A percentile compares a stretch with the other conserved stretches of the same genome.
phyloP scores from a whole-genome alignment of 2,797 vertebrate genomes.

The Onychomys arenicola region DNA sequence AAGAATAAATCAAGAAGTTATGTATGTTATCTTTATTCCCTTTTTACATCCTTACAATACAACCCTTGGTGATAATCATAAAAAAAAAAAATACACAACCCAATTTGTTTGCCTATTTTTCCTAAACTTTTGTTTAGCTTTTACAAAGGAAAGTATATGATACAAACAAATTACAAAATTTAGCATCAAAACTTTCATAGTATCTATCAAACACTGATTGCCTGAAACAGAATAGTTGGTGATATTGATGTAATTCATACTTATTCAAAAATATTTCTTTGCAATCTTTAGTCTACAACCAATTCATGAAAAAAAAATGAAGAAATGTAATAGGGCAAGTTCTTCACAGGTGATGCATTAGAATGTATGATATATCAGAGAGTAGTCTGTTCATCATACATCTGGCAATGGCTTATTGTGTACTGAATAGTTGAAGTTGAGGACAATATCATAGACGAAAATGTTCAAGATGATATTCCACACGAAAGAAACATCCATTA shows the following conservation, averaged over 20 bases:
- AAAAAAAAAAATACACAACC: neutral
- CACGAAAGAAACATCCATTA: neutral
- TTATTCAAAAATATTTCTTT: neutral
- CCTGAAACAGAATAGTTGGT: neutral
- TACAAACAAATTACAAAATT: neutral
- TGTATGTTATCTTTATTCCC: neutral
- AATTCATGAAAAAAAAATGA: neutral
- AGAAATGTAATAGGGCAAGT: neutral
- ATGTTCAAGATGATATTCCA: neutral
- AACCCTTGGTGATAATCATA: neutral
- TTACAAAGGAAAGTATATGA: neutral
- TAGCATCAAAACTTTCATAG: neutral
- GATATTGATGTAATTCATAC: neutral
- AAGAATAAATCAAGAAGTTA: conserved; percentile 1
- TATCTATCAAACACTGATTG: neutral
- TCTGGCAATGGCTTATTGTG: neutral
- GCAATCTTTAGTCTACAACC: neutral
- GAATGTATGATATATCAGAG: neutral
- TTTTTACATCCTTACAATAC: neutral
- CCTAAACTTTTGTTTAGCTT: neutral
- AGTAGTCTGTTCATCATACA: neutral
- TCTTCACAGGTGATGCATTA: neutral
- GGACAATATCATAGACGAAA: neutral
- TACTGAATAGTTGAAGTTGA: neutral
- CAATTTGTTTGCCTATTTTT: neutral